Conservation (phyloP, 37 sponge, comb jelly and placozoan genomes). For the Ianthella basta region DNA sequence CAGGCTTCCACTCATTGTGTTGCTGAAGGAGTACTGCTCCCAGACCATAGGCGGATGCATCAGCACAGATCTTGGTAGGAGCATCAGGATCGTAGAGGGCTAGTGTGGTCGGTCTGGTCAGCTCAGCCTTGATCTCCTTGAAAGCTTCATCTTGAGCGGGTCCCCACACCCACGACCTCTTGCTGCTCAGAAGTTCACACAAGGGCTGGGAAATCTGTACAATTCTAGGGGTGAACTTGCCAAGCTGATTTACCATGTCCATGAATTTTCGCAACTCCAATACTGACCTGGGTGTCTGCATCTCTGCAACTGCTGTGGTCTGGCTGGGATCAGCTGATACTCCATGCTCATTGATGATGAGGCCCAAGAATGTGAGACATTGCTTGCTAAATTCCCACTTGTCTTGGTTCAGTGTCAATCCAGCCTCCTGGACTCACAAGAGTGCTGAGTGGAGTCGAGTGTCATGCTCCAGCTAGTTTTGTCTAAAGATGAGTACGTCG, state of each 20-base stretch:
- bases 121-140: slow-evolving; percentile 31
- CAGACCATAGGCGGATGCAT: slow-evolving; percentile 54
- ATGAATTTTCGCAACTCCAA: slow-evolving; percentile 30
- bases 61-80: slow-evolving; percentile 27
- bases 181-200: neutral
- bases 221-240: slow-evolving; percentile 34
- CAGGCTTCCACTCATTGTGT: slow-evolving; percentile 36
- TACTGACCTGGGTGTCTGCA: slow-evolving; percentile 15
- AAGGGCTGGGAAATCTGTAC: slow-evolving; percentile 33
- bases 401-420: slow-evolving; percentile 40
- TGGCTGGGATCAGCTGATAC: slow-evolving; percentile 34
- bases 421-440: neutral
- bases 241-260: slow-evolving; percentile 49
- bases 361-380: slow-evolving; percentile 37
- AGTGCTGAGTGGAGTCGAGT: neutral
- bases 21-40: slow-evolving; percentile 57
- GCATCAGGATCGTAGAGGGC: slow-evolving; percentile 37
- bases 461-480: slow-evolving; percentile 34
- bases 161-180: slow-evolving; percentile 42
- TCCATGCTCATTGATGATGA: no score
- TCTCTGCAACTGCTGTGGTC: neutral
- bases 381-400: slow-evolving; percentile 40
- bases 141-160: slow-evolving; percentile 44
- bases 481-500: slow-evolving; percentile 43
- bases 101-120: slow-evolving; percentile 31